phyloP scores from a whole-genome alignment of 1,140 invertebrate species.

The Semibalanus balanoides region DNA sequence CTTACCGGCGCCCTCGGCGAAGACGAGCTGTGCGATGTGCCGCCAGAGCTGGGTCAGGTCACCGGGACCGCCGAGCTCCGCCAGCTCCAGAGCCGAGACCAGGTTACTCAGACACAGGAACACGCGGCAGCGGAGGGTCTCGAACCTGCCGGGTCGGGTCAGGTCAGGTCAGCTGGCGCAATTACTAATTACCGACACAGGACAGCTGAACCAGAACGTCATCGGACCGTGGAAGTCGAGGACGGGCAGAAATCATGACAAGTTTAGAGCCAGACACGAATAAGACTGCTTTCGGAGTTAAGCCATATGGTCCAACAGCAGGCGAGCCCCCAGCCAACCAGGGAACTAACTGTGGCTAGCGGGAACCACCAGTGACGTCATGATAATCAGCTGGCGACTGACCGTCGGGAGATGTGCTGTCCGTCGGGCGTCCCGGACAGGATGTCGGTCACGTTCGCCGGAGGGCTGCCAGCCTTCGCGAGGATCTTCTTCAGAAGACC shows the following conservation, averaged over 20 bases:
- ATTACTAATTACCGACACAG: no score
- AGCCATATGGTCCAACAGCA: no score
- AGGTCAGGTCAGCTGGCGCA: no score
- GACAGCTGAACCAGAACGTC: no score
- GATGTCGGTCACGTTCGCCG: background rate
- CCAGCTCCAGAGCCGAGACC: conserved; percentile 39
- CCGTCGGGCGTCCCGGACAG: background rate
- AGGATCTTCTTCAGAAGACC: background rate
- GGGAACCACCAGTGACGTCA: no score
- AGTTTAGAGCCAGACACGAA: no score
- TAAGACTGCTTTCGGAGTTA: no score
- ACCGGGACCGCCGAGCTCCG: conserved; percentile 42
- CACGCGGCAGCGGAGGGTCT: conserved; percentile 36
- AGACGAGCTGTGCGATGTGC: conserved; percentile 41
- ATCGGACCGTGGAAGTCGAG: no score
- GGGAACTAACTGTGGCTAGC: no score
- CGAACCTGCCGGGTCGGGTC: conserved; percentile 29
- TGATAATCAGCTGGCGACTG: no score
- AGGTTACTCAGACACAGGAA: conserved; percentile 52
- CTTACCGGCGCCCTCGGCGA: conserved; percentile 29
- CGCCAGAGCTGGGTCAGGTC: conserved; percentile 35
- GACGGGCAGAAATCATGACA: no score
- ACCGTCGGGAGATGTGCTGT: background rate
- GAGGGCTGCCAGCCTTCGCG: background rate
- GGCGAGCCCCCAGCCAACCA: no score